phyloP scores from a whole-genome alignment of 2,113 vertebrate species.

The Embiotoca jacksoni region DNA sequence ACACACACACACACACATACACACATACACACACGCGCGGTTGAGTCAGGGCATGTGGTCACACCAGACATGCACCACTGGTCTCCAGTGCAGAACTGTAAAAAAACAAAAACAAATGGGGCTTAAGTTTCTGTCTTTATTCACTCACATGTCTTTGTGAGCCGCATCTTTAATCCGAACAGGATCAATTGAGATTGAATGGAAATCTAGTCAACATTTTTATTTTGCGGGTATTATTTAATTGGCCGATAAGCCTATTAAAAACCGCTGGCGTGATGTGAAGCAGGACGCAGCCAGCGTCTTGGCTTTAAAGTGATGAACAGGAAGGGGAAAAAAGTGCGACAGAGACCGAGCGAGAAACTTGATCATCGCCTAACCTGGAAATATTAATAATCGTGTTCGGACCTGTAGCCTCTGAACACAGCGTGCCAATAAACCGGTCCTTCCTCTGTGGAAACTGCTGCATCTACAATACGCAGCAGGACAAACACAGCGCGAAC shows the following conservation, averaged over 20 bases:
- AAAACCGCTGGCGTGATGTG: not conserved
- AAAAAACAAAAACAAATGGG: slow-evolving; percentile 40
- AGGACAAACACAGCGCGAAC: slow-evolving; percentile 41
- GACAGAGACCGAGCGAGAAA: slow-evolving; percentile 37
- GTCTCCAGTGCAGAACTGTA: slow-evolving; percentile 70
- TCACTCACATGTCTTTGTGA: not conserved
- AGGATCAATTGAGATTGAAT: not conserved
- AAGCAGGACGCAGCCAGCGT: not conserved
- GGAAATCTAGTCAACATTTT: not conserved
- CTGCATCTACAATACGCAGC: slow-evolving; percentile 43
- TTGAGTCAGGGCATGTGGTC: slow-evolving; percentile 82
- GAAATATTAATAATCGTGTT: slow-evolving; percentile 76
- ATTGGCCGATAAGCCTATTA: not conserved
- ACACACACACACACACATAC: slow-evolving; percentile 40
- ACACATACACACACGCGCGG: not conserved
- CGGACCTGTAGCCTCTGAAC: slow-evolving; percentile 73
- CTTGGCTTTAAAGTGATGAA: not conserved
- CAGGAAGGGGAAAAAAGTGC: not conserved
- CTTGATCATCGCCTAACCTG: slow-evolving; percentile 50
- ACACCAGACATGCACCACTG: slow-evolving; percentile 78
- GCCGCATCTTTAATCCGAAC: not conserved
- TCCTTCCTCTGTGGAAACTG: slow-evolving; percentile 61
- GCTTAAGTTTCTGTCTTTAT: slow-evolving; percentile 30
- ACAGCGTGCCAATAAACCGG: slow-evolving; percentile 75
- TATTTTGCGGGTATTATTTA: not conserved